These are phyloP conservation scores for Hydrotaea cyrtoneurina DNA, from an alignment of 2,888 invertebrate genomes.

Conservation along the genomic window DNA sequence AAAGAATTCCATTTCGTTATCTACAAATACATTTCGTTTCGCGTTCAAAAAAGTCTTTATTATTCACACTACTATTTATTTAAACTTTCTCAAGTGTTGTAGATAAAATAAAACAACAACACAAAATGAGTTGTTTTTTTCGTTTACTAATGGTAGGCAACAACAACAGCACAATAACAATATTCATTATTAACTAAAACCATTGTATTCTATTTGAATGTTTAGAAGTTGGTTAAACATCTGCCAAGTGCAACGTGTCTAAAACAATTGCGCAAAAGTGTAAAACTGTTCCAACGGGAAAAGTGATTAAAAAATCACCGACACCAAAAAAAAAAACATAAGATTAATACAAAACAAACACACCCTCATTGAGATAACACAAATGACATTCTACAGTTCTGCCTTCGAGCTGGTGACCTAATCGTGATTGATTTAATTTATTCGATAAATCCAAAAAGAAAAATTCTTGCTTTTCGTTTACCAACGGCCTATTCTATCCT, in stretches of 20 bases:
- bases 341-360: too few relatives aligned
- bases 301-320: too few relatives aligned
- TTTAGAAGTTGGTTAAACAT: conserved; percentile 12
- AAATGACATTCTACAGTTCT: too few relatives aligned
- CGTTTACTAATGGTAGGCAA: conserved; percentile 73
- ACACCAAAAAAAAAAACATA: too few relatives aligned
- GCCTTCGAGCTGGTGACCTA: too few relatives aligned
- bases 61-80: conserved; percentile 41
- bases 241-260: neutral
- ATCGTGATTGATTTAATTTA: too few relatives aligned
- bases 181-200: neutral
- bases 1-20: conserved; percentile 36
- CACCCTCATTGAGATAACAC: too few relatives aligned
- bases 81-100: neutral
- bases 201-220: neutral
- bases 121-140: conserved; percentile 74
- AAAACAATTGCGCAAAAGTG: neutral
- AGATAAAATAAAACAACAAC: too few relatives aligned
- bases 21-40: conserved; percentile 51
- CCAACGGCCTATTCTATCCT: too few relatives aligned
- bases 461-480: too few relatives aligned
- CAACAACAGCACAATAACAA: neutral
- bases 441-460: too few relatives aligned
- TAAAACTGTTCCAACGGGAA: neutral
- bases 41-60: conserved; percentile 42